phyloP scores from a whole-genome alignment of 2,888 invertebrate genomes.

The Gerris lacustris region DNA sequence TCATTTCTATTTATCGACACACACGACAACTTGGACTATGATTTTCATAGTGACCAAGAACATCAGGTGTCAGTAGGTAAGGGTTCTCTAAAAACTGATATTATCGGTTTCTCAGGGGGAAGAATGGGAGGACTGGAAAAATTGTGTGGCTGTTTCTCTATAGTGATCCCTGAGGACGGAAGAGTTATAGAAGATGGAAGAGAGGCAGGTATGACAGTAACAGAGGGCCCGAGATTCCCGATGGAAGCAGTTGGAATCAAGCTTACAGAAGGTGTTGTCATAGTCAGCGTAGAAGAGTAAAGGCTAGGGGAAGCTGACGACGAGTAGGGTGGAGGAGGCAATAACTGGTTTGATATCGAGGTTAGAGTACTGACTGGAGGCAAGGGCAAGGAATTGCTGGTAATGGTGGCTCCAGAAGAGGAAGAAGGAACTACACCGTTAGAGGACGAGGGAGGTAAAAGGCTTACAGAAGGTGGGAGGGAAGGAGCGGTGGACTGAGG shows the following conservation, averaged over 20 bases:
- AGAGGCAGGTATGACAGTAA: slow-evolving; percentile 15
- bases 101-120: slow-evolving; percentile 30
- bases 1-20: too few relatives aligned
- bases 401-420: background rate
- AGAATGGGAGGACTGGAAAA: slow-evolving; percentile 22
- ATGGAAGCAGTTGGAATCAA: slow-evolving; percentile 17
- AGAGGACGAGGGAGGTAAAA: background rate
- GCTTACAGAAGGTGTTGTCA: slow-evolving; percentile 42
- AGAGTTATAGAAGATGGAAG: slow-evolving; percentile 8
- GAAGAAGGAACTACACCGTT: background rate
- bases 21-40: too few relatives aligned
- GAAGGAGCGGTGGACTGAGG: slow-evolving; percentile 26
- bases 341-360: background rate
- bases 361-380: background rate
- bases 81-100: slow-evolving; percentile 31
- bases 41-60: background rate
- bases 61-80: slow-evolving; percentile 16
- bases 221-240: slow-evolving; percentile 17
- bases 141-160: slow-evolving; percentile 25
- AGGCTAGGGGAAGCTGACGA: slow-evolving; percentile 30
- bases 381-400: background rate
- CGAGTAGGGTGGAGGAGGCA: slow-evolving; percentile 28
- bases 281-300: slow-evolving; percentile 27
- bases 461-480: slow-evolving; percentile 10
- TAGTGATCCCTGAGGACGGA: slow-evolving; percentile 25